Conservation (phyloP, 2,888 invertebrate species). For the Fragum fragum region DNA sequence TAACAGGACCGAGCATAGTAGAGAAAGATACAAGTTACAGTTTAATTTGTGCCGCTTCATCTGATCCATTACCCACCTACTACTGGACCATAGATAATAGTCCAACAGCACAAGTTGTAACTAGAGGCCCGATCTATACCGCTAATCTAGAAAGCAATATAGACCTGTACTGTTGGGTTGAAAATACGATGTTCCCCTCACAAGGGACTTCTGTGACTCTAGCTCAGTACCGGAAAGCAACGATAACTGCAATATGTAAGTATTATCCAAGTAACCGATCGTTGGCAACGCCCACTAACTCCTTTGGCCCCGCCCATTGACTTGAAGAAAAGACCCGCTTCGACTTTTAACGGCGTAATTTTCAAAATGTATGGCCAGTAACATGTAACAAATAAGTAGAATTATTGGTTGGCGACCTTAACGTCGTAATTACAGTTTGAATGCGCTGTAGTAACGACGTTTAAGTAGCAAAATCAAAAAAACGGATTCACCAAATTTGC, state of each 20-base stretch:
- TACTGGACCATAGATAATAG: not conserved
- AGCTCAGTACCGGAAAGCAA: not conserved
- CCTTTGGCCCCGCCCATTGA: no score
- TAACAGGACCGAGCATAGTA: not conserved
- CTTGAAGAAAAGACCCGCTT: no score
- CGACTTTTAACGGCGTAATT: no score
- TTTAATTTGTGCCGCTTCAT: not conserved
- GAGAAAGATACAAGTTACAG: not conserved
- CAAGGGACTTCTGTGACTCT: not conserved
- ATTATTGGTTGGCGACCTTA: no score
- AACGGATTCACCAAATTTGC: no score
- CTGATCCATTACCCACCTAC: not conserved
- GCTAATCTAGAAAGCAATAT: not conserved
- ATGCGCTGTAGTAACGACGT: no score
- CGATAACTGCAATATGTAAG: conserved; percentile 1
- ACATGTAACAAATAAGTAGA: no score
- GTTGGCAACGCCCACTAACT: no score
- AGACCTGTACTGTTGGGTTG: conserved; percentile 15
- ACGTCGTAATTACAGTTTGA: no score
- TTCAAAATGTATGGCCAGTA: no score
- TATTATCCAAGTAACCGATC: no score
- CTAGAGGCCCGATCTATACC: not conserved
- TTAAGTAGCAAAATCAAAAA: no score
- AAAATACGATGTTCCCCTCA: conserved; percentile 13
- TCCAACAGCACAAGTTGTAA: not conserved